Evolutionary conservation across 2,113 vertebrate genomes (phyloP).

Genomic region (Notothenia coriiceps): DNA sequence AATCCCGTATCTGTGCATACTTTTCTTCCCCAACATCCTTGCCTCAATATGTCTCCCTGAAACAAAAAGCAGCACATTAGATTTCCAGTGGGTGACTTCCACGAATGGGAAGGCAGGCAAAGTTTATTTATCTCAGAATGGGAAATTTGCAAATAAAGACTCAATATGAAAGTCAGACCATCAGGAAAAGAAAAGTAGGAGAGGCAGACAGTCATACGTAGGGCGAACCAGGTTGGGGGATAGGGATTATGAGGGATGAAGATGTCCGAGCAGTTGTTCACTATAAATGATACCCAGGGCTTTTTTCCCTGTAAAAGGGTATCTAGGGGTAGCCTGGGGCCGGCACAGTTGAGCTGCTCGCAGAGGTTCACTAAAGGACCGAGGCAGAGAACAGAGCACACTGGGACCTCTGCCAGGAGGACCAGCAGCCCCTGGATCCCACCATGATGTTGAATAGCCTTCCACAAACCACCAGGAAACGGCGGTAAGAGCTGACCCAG

Average conservation of each 20-base stretch:
- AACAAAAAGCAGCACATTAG: slow-evolving; percentile 50
- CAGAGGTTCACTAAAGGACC: slow-evolving; percentile 46
- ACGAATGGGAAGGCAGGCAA: slow-evolving; percentile 27
- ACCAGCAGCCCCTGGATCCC: slow-evolving; percentile 68
- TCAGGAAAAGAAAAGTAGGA: slow-evolving; percentile 33
- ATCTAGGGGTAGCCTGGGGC: slow-evolving; percentile 49
- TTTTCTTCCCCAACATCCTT: slow-evolving; percentile 53
- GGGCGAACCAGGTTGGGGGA: neutral
- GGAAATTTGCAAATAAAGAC: slow-evolving; percentile 44
- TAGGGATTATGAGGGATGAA: neutral
- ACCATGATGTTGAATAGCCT: slow-evolving; percentile 61
- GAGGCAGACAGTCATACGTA: neutral
- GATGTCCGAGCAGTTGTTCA: slow-evolving; percentile 36
- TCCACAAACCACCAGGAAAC: slow-evolving; percentile 78
- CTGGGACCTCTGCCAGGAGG: slow-evolving; percentile 58
- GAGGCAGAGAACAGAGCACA: slow-evolving; percentile 49
- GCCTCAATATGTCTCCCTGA: slow-evolving; percentile 41
- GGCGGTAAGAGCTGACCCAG: slow-evolving; percentile 70
- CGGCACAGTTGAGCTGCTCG: slow-evolving; percentile 44
- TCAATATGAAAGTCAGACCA: slow-evolving; percentile 29
- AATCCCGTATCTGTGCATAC: slow-evolving; percentile 53
- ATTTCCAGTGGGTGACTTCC: slow-evolving; percentile 57
- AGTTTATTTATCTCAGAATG: slow-evolving; percentile 48
- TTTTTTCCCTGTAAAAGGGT: slow-evolving; percentile 35
- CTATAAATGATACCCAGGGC: slow-evolving; percentile 33